Evolutionary conservation across 1,140 invertebrate species (phyloP), one percentile per base, ranked within the genome.

Genomic region (Theocolax elegans): DNA sequence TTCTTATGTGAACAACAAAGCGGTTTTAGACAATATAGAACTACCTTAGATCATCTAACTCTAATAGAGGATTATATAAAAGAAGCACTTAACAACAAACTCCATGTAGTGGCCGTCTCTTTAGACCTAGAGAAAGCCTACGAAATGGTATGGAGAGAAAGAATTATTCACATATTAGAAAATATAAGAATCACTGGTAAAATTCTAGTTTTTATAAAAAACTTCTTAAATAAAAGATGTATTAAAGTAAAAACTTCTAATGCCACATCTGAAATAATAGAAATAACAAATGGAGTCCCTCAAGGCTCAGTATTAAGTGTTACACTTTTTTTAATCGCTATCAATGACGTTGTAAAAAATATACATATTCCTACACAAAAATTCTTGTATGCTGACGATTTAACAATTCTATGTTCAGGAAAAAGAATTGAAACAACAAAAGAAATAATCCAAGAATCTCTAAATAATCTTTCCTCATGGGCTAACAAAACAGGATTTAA

Each of bases 111-210:
- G 12, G 56, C 67, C 2, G 60, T 76, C 13, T 73, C 74, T 19
- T 70, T 78, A 42, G 76, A 79, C 31, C 70, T 77, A 13, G 68
- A 77, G 48, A 80, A 79, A 56, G 74, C 72, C 3, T 76, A 75
- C 48, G 77, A 80, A 19, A 68, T 38, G 10, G 48, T 72, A 4
- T 71, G 69, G 69, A 48, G 54, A 65, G 12, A 54, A 2, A n/a
- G 62, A 60, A 51, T 65, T 13, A 13, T 71, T 53, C 13, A 71
- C 38, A 49, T 64, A n/a, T 42, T 72, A 3, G 9, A 29, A 10
- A 59, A 72, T 48, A 13, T 9, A 0, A 54, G 64, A 40, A 62
- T 74, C 17, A 69, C 67, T 1, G 74, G 69, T 44, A 27, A 69
- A 8, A 46, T 75, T 27, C 53, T 53, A 10, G 7, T 13, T n/a